A percentile compares a stretch with the other conserved stretches of the same genome.
phyloP scores from a whole-genome alignment of 2,113 vertebrate genomes.

The Albula goreensis region DNA sequence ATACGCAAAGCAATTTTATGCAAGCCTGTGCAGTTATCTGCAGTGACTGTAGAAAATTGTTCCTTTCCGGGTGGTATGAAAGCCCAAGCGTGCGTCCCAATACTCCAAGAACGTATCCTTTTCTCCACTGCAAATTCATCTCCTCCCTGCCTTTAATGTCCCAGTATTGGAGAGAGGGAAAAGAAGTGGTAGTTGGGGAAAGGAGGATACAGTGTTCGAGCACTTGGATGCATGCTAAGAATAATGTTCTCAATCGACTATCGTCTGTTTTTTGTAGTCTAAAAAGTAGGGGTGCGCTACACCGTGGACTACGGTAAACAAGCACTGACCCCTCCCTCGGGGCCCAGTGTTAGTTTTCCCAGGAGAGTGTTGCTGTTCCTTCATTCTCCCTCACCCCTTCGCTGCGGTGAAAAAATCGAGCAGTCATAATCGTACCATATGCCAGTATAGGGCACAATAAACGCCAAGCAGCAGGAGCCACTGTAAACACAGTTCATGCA shows the following conservation, averaged over 20 bases:
- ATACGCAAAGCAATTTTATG: no score
- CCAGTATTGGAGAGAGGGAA: no score
- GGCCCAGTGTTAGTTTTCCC: slow-evolving; percentile 18
- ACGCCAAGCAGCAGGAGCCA: background rate
- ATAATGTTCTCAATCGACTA: background rate
- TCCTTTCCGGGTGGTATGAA: no score
- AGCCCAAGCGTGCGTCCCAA: no score
- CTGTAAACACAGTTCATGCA: background rate
- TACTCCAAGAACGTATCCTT: no score
- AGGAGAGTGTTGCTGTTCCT: slow-evolving; percentile 22
- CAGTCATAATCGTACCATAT: background rate
- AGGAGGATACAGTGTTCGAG: no score
- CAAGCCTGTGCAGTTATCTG: no score
- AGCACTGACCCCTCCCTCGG: slow-evolving; percentile 20
- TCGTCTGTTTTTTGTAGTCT: background rate
- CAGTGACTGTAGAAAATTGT: no score
- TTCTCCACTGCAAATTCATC: no score
- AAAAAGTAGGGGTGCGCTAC: background rate
- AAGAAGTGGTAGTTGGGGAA: no score
- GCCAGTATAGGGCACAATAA: background rate
- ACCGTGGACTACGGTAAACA: slow-evolving; percentile 20
- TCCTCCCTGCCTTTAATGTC: no score
- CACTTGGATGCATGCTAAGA: background rate
- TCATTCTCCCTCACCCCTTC: slow-evolving; percentile 9
- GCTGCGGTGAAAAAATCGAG: slow-evolving; percentile 5